These are phyloP conservation scores for Hirtodrosophila trivittata DNA, from an alignment of 2,888 invertebrate species.

Conservation along the genomic window DNA sequence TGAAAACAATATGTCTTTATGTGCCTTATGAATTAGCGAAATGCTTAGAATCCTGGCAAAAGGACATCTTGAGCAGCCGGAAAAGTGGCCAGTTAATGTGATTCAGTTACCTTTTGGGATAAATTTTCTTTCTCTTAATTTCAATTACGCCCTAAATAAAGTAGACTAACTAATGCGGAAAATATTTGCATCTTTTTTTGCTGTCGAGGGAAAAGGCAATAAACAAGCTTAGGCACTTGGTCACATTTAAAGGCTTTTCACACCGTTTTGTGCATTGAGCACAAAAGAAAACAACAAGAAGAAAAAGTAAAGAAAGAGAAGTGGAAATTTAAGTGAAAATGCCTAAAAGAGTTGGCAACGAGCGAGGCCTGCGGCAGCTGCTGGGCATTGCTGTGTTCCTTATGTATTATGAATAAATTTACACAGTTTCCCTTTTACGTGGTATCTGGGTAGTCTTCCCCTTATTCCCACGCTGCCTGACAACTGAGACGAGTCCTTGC, in stretches of 20 bases:
- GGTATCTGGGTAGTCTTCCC: slow-evolving; percentile 44
- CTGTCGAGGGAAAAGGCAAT: slow-evolving; percentile 4
- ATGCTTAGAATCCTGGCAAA: too few species aligned
- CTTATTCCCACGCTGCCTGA: slow-evolving; percentile 34
- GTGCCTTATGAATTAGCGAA: too few species aligned
- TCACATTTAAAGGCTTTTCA: slow-evolving; percentile 30
- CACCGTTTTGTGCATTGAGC: slow-evolving; percentile 22
- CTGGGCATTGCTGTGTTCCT: slow-evolving; percentile 32
- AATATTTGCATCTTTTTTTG: slow-evolving; percentile 29
- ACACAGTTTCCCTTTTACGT: slow-evolving; percentile 64
- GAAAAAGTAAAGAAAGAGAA: slow-evolving; percentile 1
- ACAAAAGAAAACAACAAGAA: slow-evolving; percentile 19
- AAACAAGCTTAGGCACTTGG: slow-evolving; percentile 22
- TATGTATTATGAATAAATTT: slow-evolving; percentile 66
- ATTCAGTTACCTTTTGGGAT: slow-evolving; percentile 5
- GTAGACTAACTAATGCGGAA: slow-evolving; percentile 20
- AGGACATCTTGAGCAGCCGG: neutral
- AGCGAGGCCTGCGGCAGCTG: slow-evolving; percentile 21
- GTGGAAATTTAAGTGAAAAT: slow-evolving; percentile 23
- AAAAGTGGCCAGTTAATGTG: neutral
- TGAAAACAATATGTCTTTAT: too few species aligned
- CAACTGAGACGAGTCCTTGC: slow-evolving; percentile 12
- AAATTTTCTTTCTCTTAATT: slow-evolving; percentile 13
- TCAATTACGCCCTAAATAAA: slow-evolving; percentile 23
- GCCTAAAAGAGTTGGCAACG: slow-evolving; percentile 22